A percentile compares a stretch with the other conserved stretches of the same genome.
phyloP scores from a whole-genome alignment of 2,113 vertebrate genomes.

The Pimephales promelas region DNA sequence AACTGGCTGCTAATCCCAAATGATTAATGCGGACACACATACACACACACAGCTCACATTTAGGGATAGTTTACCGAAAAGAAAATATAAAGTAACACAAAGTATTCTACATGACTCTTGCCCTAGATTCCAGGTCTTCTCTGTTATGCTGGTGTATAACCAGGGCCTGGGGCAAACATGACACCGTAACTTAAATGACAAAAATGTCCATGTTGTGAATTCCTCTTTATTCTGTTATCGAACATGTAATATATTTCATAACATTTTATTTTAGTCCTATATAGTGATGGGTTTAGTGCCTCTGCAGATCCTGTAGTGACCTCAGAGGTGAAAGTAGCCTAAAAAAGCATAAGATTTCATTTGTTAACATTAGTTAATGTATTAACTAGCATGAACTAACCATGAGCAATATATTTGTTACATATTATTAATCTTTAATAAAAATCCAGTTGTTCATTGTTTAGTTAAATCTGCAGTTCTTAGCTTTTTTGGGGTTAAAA shows the following conservation, averaged over 20 bases:
- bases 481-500: too few species aligned
- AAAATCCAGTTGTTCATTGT: too few species aligned
- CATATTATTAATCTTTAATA: too few species aligned
- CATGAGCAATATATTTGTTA: too few species aligned
- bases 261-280: background rate
- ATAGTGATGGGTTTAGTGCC: background rate
- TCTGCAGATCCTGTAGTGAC: background rate
- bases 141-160: background rate
- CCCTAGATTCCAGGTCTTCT: background rate
- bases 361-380: too few species aligned
- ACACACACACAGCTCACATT: background rate
- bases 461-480: too few species aligned
- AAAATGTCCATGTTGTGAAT: background rate
- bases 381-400: too few species aligned
- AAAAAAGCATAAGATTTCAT: too few species aligned
- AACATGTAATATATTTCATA: background rate
- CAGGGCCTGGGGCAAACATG: background rate
- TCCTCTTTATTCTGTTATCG: background rate
- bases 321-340: background rate
- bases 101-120: background rate
- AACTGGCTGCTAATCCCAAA: slow-evolving; percentile 48
- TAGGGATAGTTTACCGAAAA: background rate
- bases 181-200: background rate
- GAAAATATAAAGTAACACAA: background rate
- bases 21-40: slow-evolving; percentile 49